phyloP scores from a whole-genome alignment of 1,140 invertebrate genomes.

The Caenorhabditis elegans region WBcel235 BX284604.4:11120001-11120500 shows the following conservation, averaged over 20 bases:
- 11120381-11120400: not conserved
- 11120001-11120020: too few relatives aligned
- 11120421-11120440: not conserved
- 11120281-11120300: slow-evolving; percentile 2
- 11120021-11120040: too few relatives aligned
- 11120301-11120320: not conserved
- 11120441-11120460: not conserved
- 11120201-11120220: not conserved
- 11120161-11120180: not conserved
- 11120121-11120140: not conserved
- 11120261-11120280: not conserved
- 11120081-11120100: not conserved
- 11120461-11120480: not conserved
- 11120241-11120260: not conserved
- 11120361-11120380: not conserved
- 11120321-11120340: not conserved
- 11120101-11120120: not conserved
- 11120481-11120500: too few relatives aligned
- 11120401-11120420: slow-evolving; percentile 20
- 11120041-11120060: too few relatives aligned
- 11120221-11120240: slow-evolving; percentile 9
- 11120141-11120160: slow-evolving; percentile 17
- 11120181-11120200: not conserved
- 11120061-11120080: not conserved
- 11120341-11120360: slow-evolving; percentile 9